Evolutionary conservation across 2,113 vertebrate genomes (phyloP), one percentile per base, ranked within the genome.

Genomic region (Solenodon paradoxus): DNA sequence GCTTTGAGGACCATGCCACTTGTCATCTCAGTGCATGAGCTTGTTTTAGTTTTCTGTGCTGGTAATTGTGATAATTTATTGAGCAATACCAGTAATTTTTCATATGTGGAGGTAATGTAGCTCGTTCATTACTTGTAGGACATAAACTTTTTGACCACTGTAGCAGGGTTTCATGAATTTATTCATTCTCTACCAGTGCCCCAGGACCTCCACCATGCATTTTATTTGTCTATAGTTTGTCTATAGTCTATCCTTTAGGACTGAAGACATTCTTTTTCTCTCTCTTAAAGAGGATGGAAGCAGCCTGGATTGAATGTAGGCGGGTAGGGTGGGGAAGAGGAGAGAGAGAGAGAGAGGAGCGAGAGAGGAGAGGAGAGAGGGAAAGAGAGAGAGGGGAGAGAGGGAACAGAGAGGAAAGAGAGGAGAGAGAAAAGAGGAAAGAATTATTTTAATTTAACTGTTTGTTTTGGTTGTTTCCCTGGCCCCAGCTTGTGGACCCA

Each of bases 141-240:
- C 5, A 40, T 15, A 57, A 2, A 42, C 28, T 72, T 68, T 96
- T 69, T 92, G 88, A 71, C 45, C 22, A 10, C 30, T 78, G 30
- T 68, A 40, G 20, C 57, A 68, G 59, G 19, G n/a, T 59, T 88
- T 92, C 72, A 68, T 94, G 66, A 49, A 69, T 94, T 88, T 88
- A 61, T 80, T 42, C n/a, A 20, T 28, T 51, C 16, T 94, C 68
- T 2, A 69, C 30, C 24, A 12, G 4, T 61, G 75, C 32, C 85
- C 32, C 11, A 1, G 49, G 38, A 85, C 47, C 35, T n/a, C 0
- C 16, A 45, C 1, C 30, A n/a, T 38, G 55, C 35, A 24, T 80
- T 75, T 74, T 75, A 83, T 53, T 57, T 85, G 66, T 47, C 64
- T 88, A 66, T 83, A 51, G 66, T 66, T 90, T 83, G 45, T 80